phyloP scores from a whole-genome alignment of 2,888 invertebrate genomes.

The Cataglyphis livida region DNA sequence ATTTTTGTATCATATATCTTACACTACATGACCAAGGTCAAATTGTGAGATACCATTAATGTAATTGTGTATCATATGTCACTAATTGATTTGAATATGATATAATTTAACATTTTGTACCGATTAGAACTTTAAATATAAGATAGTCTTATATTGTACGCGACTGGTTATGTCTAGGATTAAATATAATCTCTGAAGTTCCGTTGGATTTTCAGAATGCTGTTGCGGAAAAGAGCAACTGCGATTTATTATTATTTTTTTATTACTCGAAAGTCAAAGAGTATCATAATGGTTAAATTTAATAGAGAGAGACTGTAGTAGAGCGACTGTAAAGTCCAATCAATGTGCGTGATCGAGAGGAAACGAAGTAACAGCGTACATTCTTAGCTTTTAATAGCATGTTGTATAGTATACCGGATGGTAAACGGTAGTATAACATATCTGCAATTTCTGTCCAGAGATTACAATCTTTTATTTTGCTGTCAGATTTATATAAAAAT shows the following conservation, averaged over 20 bases:
- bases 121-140: slow-evolving; percentile 54
- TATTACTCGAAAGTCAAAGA: slow-evolving; percentile 62
- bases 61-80: slow-evolving; percentile 63
- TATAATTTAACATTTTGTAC: slow-evolving; percentile 70
- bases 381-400: slow-evolving; percentile 54
- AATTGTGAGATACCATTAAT: slow-evolving; percentile 55
- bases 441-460: slow-evolving; percentile 66
- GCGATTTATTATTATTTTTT: slow-evolving; percentile 73
- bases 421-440: slow-evolving; percentile 67
- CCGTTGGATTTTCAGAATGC: slow-evolving; percentile 59
- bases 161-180: slow-evolving; percentile 60
- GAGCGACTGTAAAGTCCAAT: slow-evolving; percentile 53
- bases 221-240: slow-evolving; percentile 55
- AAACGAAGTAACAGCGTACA: slow-evolving; percentile 54
- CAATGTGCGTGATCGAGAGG: slow-evolving; percentile 31
- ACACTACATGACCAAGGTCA: slow-evolving; percentile 55
- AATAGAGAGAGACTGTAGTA: slow-evolving; percentile 16
- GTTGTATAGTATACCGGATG: slow-evolving; percentile 58
- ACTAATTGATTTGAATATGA: slow-evolving; percentile 64
- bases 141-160: slow-evolving; percentile 58
- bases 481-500: slow-evolving; percentile 50
- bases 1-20: slow-evolving; percentile 58
- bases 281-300: slow-evolving; percentile 49
- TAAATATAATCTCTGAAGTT: slow-evolving; percentile 65
- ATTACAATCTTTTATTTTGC: slow-evolving; percentile 63